Conservation (phyloP, 2,113 vertebrate genomes). For the Apus apus region DNA sequence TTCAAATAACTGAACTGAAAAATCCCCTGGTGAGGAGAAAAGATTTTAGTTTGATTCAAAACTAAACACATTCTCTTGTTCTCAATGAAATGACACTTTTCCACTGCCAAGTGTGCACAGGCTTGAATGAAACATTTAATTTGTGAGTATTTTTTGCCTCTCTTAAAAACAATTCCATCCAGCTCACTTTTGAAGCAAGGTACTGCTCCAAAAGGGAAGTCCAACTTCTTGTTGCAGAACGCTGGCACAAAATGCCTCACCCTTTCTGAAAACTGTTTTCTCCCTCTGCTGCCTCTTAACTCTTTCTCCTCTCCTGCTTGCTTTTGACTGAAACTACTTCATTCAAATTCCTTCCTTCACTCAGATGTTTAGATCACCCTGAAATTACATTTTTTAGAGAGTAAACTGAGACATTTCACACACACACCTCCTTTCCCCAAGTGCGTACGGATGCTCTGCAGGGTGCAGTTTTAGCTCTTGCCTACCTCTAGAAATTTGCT, state of each 20-base stretch:
- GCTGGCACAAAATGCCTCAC: neutral
- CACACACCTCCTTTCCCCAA: neutral
- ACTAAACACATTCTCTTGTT: neutral
- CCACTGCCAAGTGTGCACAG: neutral
- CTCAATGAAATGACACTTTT: neutral
- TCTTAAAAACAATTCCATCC: neutral
- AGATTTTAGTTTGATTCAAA: neutral
- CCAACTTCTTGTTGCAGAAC: neutral
- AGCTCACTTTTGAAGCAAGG: constrained; percentile 8
- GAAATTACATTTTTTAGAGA: constrained; percentile 7
- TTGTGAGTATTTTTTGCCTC: neutral
- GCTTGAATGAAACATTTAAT: neutral
- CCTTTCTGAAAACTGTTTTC: constrained; percentile 22
- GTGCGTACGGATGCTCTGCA: neutral
- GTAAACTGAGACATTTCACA: neutral
- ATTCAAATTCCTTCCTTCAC: constrained; percentile 25
- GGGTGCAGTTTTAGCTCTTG: neutral
- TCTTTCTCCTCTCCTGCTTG: neutral
- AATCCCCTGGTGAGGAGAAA: neutral
- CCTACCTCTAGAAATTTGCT: neutral
- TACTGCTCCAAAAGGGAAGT: neutral
- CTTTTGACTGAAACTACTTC: neutral
- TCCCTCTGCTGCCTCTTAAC: neutral
- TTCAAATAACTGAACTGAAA: neutral
- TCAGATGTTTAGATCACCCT: constrained; percentile 12